Evolutionary conservation across 2,888 invertebrate genomes (phyloP), one percentile per base, ranked within the genome.

Genomic region (Orthosia gracilis): DNA sequence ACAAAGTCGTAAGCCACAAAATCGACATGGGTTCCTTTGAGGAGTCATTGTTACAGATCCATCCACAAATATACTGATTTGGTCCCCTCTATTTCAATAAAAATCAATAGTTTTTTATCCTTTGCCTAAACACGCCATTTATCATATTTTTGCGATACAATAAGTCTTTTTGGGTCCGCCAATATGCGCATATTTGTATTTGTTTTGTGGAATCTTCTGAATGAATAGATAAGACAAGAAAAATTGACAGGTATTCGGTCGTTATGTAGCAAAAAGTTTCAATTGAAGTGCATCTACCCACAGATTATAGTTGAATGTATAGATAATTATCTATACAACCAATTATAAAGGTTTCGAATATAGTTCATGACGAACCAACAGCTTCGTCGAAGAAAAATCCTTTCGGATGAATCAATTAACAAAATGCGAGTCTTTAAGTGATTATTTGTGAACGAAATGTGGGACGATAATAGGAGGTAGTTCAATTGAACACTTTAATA

Each of bases 181-280:
- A 67, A 15, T 54, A 61, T 68, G 69, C 18, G 61, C 69, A 77
- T 75, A 40, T 54, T 73, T 21, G 18, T 45, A 23, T 31, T 74
- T 11, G 23, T 54, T 45, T 11, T 18, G 17, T 58, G 58, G 18
- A 31, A 15, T 40, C 18, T 47, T 26, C 65, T 47, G 17, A 45
- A 31, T 31, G 12, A 58, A 40, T 26, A 40, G n/a, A 68, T 31
- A 45, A 69, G 9, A 18, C 18, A 12, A 4, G 23, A 26, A 21
- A 54, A 47, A 26, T 4, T 1, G n/a, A 67, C 47, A 9, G 40
- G n/a, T 52, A 40, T 69, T n/a, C 17, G 9, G 9, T 68, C 40
- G 40, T 40, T 9, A 40, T 1, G 3, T n/a, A 52, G n/a, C 2
- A 17, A 62, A 49, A n/a, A 68, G 12, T 45, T 45, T 68, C 2